A percentile compares a stretch with the other conserved stretches of the same genome.
Evolutionary conservation across 2,113 vertebrate genomes (phyloP).

Genomic region (Percina caprodes): DNA sequence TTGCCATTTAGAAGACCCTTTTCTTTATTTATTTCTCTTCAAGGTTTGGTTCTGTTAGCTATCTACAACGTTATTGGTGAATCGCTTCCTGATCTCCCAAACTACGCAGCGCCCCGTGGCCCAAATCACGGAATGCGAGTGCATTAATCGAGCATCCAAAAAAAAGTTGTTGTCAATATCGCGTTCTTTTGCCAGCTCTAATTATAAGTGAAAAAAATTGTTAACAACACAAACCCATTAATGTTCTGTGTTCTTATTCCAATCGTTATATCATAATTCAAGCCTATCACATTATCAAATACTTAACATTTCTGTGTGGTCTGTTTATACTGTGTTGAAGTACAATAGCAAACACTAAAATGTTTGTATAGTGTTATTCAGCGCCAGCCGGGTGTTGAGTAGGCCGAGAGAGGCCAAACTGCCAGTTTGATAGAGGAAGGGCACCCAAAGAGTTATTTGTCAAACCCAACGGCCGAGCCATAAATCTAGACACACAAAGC

Average conservation of each 20-base stretch:
- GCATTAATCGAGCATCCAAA: too few relatives aligned
- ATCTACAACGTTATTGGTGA: too few relatives aligned
- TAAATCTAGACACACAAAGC: conserved; percentile 76
- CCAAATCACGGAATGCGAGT: too few relatives aligned
- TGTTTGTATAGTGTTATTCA: conserved; percentile 26
- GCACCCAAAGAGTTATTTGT: conserved; percentile 73
- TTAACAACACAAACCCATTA: conserved; percentile 1
- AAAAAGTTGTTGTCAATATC: too few relatives aligned
- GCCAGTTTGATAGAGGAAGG: conserved; percentile 70
- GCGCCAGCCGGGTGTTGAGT: conserved; percentile 54
- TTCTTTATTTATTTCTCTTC: too few relatives aligned
- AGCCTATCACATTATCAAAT: background rate
- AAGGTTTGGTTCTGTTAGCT: too few relatives aligned
- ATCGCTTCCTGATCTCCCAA: too few relatives aligned
- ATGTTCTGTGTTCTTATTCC: background rate
- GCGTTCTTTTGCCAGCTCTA: too few relatives aligned
- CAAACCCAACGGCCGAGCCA: conserved; percentile 67
- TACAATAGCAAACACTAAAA: conserved; percentile 31
- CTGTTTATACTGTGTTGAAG: background rate
- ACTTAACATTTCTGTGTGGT: conserved; percentile 7
- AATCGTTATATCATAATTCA: conserved; percentile 13
- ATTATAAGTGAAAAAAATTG: too few relatives aligned
- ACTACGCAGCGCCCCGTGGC: too few relatives aligned
- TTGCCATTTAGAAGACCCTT: too few relatives aligned
- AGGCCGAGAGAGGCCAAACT: conserved; percentile 64